phyloP scores from a whole-genome alignment of 2,113 vertebrate species.

The Ageneiosus marmoratus region DNA sequence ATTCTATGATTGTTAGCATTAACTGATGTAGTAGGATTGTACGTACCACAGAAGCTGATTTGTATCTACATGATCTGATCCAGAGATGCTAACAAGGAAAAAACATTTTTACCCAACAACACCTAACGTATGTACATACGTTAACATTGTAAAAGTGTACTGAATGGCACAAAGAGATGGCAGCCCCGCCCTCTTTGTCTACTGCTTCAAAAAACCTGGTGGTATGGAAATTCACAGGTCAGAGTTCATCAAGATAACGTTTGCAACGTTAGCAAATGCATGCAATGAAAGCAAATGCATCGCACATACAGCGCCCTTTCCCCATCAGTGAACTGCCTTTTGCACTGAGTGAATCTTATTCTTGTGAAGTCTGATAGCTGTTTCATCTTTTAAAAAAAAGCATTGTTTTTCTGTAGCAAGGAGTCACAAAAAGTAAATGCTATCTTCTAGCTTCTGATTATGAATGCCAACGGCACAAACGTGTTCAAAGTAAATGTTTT shows the following conservation, averaged over 20 bases:
- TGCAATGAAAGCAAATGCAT: no score
- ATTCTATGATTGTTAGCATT: conserved; percentile 12
- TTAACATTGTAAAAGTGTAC: conserved; percentile 2
- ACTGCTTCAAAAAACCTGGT: not conserved
- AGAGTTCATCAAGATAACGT: not conserved
- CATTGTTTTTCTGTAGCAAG: not conserved
- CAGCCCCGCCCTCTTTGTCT: not conserved
- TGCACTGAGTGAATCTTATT: not conserved
- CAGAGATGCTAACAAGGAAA: not conserved
- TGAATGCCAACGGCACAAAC: not conserved
- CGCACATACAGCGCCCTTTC: not conserved
- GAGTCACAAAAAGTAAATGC: no score
- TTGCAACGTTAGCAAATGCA: no score
- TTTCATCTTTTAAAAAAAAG: not conserved
- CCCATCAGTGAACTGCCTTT: not conserved
- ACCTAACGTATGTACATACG: not conserved
- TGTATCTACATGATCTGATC: not conserved
- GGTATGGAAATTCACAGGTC: not conserved
- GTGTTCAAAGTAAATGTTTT: not conserved
- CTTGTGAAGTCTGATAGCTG: not conserved
- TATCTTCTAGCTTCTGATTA: no score
- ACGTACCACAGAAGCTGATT: conserved; percentile 39
- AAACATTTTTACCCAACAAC: not conserved
- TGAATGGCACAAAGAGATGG: not conserved
- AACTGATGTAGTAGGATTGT: conserved; percentile 10